Conservation (phyloP, 2,113 vertebrate genomes). For the Limanda limanda region DNA sequence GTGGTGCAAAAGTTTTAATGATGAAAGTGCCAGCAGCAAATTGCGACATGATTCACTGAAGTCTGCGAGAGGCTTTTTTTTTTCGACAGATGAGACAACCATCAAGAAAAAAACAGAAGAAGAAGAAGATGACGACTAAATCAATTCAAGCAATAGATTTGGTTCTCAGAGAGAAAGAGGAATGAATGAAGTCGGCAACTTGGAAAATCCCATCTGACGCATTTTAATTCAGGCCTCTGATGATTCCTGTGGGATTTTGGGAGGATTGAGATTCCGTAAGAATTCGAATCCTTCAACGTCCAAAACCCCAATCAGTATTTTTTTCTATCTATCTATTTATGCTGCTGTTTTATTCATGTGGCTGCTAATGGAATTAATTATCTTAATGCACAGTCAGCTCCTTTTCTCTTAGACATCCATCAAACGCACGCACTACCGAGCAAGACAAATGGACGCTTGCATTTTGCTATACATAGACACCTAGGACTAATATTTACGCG, state of each 20-base stretch:
- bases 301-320: slow-evolving; percentile 1
- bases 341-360: slow-evolving; percentile 42
- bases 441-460: slow-evolving; percentile 42
- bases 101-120: not conserved
- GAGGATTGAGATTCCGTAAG: slow-evolving; percentile 2
- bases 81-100: slow-evolving; percentile 57
- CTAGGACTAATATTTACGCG: slow-evolving; percentile 63
- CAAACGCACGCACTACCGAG: slow-evolving; percentile 48
- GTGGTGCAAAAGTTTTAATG: slow-evolving; percentile 70
- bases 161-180: slow-evolving; percentile 1
- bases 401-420: slow-evolving; percentile 55
- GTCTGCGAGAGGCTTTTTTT: slow-evolving; percentile 30
- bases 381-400: slow-evolving; percentile 36
- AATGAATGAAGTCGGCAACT: slow-evolving; percentile 16
- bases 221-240: not conserved
- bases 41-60: slow-evolving; percentile 64
- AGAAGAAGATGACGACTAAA: not conserved
- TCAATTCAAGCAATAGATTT: slow-evolving; percentile 23
- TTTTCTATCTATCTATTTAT: not conserved
- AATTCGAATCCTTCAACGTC: slow-evolving; percentile 7
- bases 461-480: slow-evolving; percentile 37
- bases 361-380: slow-evolving; percentile 50
- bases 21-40: slow-evolving; percentile 69
- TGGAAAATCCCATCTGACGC: slow-evolving; percentile 22
- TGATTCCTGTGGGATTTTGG: slow-evolving; percentile 3